phyloP scores from a whole-genome alignment of 2,797 vertebrate species.

The Enoplosus armatus region DNA sequence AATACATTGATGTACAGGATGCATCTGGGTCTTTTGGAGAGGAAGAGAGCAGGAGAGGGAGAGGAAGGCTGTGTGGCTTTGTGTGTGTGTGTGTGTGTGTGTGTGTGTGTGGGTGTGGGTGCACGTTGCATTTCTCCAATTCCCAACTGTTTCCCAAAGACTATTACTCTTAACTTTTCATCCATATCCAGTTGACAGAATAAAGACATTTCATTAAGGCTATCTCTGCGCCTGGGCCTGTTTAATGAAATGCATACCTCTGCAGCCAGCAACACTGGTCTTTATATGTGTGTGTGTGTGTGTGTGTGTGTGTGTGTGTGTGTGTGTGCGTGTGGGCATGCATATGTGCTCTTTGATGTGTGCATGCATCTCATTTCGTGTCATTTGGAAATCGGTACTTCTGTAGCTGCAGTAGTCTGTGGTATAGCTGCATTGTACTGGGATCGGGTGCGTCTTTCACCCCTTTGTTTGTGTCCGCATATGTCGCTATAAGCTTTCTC shows the following conservation, averaged over 20 bases:
- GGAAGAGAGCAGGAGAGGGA: not conserved
- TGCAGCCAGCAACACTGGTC: conserved; percentile 21
- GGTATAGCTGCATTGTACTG: not conserved
- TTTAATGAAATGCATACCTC: conserved; percentile 63
- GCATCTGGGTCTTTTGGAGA: conserved; percentile 35
- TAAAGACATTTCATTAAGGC: conserved; percentile 68
- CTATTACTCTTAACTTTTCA: conserved; percentile 69
- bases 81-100: conserved; percentile 18
- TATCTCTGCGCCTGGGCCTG: conserved; percentile 34
- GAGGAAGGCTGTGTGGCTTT: not conserved
- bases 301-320: conserved; percentile 8
- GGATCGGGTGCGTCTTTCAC: not conserved
- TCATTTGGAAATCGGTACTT: conserved; percentile 22
- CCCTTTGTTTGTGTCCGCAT: not conserved
- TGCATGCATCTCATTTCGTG: not conserved
- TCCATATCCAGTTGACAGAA: conserved; percentile 70
- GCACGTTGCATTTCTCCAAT: conserved; percentile 43
- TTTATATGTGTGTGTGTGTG: conserved; percentile 15
- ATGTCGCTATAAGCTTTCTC: not conserved
- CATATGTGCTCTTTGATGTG: conserved; percentile 6
- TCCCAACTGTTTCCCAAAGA: conserved; percentile 51
- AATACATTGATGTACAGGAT: conserved; percentile 59
- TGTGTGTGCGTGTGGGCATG: not conserved
- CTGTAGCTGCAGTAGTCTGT: not conserved
- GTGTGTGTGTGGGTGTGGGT: conserved; percentile 21